Percentiles rank a stretch among this genome's conserved stretches.
phyloP scores from a whole-genome alignment of 2,113 vertebrate genomes.

The Ovibos moschatus region DNA sequence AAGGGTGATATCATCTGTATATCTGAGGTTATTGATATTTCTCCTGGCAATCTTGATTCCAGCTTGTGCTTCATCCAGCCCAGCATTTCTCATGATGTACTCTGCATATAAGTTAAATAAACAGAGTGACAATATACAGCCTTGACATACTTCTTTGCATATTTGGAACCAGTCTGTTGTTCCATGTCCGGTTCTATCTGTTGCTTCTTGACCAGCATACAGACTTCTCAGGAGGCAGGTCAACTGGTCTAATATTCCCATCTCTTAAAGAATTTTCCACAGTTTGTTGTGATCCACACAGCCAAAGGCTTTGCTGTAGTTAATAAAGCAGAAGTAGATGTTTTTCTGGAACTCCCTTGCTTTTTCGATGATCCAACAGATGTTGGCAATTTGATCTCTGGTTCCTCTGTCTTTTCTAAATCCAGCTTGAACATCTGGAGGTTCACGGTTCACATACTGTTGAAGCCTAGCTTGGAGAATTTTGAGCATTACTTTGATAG shows the following conservation, averaged over 20 bases:
- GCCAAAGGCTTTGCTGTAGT: neutral
- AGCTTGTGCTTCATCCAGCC: neutral
- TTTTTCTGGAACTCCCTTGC: neutral
- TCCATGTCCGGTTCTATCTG: neutral
- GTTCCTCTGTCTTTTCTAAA: neutral
- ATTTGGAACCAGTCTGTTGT: neutral
- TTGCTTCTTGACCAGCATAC: neutral
- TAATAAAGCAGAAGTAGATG: neutral
- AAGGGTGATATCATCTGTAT: neutral
- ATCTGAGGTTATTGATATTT: neutral
- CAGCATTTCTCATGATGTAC: neutral
- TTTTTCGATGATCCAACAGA: neutral
- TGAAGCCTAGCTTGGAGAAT: neutral
- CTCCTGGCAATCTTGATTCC: neutral
- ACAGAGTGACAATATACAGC: neutral
- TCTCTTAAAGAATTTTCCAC: neutral
- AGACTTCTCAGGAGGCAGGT: neutral
- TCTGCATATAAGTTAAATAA: neutral
- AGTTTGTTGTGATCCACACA: neutral
- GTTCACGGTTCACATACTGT: neutral
- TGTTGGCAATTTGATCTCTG: neutral
- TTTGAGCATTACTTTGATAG: neutral
- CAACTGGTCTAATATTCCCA: neutral
- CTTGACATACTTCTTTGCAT: neutral
- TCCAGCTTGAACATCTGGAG: neutral